Evolutionary conservation across 1,140 invertebrate species (phyloP).

Genomic region (Penaeus indicus): DNA sequence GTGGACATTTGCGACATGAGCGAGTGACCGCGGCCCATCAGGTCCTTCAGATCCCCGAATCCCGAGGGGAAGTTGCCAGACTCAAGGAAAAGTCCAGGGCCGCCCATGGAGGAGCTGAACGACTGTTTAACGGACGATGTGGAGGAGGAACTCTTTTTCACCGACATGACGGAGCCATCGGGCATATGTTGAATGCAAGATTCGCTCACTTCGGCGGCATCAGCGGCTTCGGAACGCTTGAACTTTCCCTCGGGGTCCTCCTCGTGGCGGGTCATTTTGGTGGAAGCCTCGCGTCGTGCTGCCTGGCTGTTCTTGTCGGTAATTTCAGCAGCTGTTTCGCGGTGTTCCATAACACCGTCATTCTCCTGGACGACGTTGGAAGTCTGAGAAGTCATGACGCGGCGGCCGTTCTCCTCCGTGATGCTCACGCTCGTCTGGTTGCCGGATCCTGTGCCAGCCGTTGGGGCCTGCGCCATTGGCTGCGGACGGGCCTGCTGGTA

Average conservation of each 20-base stretch:
- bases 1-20: conserved; percentile 65
- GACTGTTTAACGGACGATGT: conserved; percentile 59
- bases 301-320: conserved; percentile 63
- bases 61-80: conserved; percentile 52
- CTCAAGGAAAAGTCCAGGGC: conserved; percentile 41
- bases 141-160: conserved; percentile 62
- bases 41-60: conserved; percentile 57
- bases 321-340: conserved; percentile 62
- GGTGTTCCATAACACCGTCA: conserved; percentile 59
- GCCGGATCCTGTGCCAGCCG: conserved; percentile 46
- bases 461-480: not conserved
- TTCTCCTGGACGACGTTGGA: conserved; percentile 63
- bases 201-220: conserved; percentile 65
- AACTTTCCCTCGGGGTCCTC: conserved; percentile 65
- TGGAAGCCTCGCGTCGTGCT: conserved; percentile 59
- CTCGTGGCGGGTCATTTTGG: conserved; percentile 49
- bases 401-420: conserved; percentile 62
- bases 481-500: conserved; percentile 32
- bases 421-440: conserved; percentile 58
- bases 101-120: conserved; percentile 32
- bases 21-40: conserved; percentile 59
- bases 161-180: conserved; percentile 63
- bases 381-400: conserved; percentile 61
- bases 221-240: conserved; percentile 60
- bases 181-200: conserved; percentile 62